Conservation (phyloP, 2,888 invertebrate species). For the Urechis unicinctus region DNA sequence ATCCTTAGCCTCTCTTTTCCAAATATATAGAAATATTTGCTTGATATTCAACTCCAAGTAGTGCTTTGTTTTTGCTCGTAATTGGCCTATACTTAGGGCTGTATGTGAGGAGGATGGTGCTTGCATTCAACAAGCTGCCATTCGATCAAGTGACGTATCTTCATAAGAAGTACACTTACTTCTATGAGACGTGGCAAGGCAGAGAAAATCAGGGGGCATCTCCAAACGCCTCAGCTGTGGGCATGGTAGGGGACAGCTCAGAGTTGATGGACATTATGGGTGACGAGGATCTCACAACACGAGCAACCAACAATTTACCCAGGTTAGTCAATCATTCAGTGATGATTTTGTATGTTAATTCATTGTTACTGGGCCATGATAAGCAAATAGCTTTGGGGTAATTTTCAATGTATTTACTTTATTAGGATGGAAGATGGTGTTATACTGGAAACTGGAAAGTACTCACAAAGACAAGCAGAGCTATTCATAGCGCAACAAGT, state of each 20-base stretch:
- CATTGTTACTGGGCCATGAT: not conserved
- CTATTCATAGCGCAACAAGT: constrained; percentile 77
- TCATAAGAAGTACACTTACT: constrained; percentile 65
- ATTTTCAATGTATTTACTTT: constrained; percentile 9
- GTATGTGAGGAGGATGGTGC: constrained; percentile 72
- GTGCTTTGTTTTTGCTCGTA: not conserved
- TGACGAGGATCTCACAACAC: not conserved
- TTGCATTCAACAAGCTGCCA: constrained; percentile 74
- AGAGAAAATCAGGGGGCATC: not conserved
- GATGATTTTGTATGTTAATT: not conserved
- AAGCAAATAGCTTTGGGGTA: not conserved
- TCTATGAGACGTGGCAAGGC: constrained; percentile 53
- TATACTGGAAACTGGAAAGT: constrained; percentile 41
- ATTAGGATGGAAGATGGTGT: constrained; percentile 13
- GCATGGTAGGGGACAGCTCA: not conserved
- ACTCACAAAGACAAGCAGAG: constrained; percentile 72
- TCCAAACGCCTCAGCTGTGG: not conserved
- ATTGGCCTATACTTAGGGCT: constrained; percentile 57
- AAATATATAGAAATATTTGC: no score
- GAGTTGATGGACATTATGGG: not conserved
- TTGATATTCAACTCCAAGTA: not conserved
- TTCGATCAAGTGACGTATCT: constrained; percentile 76
- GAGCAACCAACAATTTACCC: not conserved
- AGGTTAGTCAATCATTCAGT: not conserved
- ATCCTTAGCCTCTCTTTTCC: no score